A percentile compares a stretch with the other conserved stretches of the same genome.
Evolutionary conservation across 2,797 vertebrate species (phyloP).

Genomic region (Lacerta bilineata): DNA sequence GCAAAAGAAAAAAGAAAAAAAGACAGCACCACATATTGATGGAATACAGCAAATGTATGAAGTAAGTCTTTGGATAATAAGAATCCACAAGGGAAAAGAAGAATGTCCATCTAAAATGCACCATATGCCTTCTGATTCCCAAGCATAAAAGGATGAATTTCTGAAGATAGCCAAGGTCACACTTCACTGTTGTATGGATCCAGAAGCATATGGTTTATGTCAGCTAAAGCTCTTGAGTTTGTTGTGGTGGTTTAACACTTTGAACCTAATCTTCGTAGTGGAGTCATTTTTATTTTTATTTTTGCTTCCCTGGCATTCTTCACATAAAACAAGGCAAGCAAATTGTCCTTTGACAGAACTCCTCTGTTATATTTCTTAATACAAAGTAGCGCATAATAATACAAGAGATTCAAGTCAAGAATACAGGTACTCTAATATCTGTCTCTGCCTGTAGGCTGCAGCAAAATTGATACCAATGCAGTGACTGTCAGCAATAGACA

Average conservation of each 20-base stretch:
- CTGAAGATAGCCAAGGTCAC: not conserved
- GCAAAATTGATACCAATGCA: not conserved
- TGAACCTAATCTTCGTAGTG: not conserved
- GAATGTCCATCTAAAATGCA: conserved; percentile 15
- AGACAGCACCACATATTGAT: not conserved
- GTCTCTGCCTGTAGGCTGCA: no score
- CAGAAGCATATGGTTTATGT: conserved; percentile 18
- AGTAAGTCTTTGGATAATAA: not conserved
- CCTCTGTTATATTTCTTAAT: conserved; percentile 1
- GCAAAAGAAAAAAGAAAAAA: not conserved
- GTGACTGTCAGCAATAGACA: not conserved
- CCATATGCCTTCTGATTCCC: conserved; percentile 4
- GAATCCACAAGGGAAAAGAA: not conserved
- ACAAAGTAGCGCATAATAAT: not conserved
- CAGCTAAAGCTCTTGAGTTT: conserved; percentile 2
- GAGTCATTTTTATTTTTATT: not conserved
- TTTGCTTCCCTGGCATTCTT: not conserved
- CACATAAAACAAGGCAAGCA: not conserved
- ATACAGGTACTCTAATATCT: no score
- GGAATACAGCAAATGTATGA: not conserved
- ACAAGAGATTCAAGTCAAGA: not conserved
- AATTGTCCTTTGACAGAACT: not conserved
- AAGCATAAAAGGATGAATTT: conserved; percentile 26
- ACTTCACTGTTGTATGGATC: not conserved
- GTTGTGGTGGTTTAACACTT: not conserved